A percentile compares a stretch with the other conserved stretches of the same genome.
phyloP scores from a whole-genome alignment of 2,797 vertebrate species.

The Pteronotus mesoamericanus region DNA sequence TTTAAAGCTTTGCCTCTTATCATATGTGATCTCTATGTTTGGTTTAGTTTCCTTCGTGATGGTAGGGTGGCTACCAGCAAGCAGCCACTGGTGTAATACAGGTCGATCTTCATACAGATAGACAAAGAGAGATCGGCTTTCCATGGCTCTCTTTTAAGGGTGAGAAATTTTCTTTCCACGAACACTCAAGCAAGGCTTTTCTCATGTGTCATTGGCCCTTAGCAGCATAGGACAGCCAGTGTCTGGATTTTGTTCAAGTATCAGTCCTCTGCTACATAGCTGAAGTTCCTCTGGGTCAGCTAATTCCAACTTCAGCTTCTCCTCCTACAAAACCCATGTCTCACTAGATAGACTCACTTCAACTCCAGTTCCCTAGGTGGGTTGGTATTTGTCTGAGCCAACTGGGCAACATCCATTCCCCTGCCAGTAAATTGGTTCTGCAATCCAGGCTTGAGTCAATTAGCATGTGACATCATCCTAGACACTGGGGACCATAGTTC shows the following conservation, averaged over 20 bases:
- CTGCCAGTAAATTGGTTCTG: not conserved
- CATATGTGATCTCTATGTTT: not conserved
- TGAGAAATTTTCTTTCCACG: not conserved
- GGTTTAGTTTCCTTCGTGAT: not conserved
- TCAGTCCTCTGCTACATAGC: not conserved
- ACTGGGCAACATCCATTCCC: not conserved
- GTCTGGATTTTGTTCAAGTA: not conserved
- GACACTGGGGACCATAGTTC: not conserved
- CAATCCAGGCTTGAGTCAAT: conserved; percentile 23
- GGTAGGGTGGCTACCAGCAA: not conserved
- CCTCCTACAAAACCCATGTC: not conserved
- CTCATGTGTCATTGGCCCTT: not conserved
- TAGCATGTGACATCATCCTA: not conserved
- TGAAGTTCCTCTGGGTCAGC: not conserved
- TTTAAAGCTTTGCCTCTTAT: not conserved
- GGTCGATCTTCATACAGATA: not conserved
- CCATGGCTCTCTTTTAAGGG: not conserved
- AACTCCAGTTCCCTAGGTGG: not conserved
- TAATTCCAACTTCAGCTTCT: not conserved
- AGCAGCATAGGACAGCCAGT: not conserved
- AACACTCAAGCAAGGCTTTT: not conserved
- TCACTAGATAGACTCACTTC: not conserved
- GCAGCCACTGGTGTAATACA: not conserved
- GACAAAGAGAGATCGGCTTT: not conserved
- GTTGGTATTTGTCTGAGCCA: not conserved